Evolutionary conservation across 2,797 vertebrate species (phyloP), one percentile per base, ranked within the genome.

Genomic region (Protonibea diacanthus): DNA sequence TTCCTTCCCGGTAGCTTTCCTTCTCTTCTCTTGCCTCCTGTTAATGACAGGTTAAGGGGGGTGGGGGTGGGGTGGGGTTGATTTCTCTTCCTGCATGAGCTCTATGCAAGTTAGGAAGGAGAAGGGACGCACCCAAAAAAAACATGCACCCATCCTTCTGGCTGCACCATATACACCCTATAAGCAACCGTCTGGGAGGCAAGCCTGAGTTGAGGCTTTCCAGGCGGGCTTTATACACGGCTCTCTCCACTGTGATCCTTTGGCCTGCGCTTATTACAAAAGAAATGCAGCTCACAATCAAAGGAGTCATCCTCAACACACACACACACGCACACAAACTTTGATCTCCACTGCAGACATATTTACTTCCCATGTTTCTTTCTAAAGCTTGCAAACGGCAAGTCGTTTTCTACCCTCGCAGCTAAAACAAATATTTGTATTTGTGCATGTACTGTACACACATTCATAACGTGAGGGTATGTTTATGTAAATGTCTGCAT

Each of bases 41-140:
- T 59, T 80, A 80, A 83, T 82, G 79, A 74, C 62, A 76, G 55
- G 42, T 65, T 75, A 76, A 5, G 52, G 56, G 42, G 12, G 45
- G 45, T 59, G 29, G 6, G 29, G 5, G 29, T 1, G 29, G 52
- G 62, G 42, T n/a, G 12, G 45, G 45, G 62, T 81, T 52, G 25
- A 72, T 68, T 58, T 71, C 40, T 76, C 33, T 44, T 67, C 63
- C 51, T 82, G 27, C 57, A 12, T 38, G n/a, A 59, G 55, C 27
- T 61, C 29, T 17, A 55, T 70, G 53, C 38, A 33, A 56, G 60
- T 58, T 25, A 62, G 17, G 45, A 79, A 78, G 23, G 13, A 68
- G 33, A 71, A 45, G 40, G 20, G 40, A 76, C 33, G 74, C 68
- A 60, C 68, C 44, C 63, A 44, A 69, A 73, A 73, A 73, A 53